These are phyloP conservation scores for Loriculus beryllinus DNA, from an alignment of 2,797 vertebrate genomes.

Conservation along the genomic window DNA sequence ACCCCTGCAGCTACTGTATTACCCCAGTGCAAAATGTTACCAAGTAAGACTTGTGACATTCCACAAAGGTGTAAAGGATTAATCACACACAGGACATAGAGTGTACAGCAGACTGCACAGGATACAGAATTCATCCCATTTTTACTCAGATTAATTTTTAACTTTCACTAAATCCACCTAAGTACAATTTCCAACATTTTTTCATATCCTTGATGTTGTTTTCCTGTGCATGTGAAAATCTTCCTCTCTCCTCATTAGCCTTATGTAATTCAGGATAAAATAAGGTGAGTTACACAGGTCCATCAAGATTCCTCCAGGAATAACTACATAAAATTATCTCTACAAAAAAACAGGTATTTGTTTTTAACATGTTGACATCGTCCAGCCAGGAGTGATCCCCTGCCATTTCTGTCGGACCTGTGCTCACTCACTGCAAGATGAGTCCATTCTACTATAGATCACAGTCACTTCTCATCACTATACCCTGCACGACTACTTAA, in stretches of 20 bases:
- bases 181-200: not conserved
- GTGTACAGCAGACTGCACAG: not conserved
- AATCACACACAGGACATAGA: not conserved
- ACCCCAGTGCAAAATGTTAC: not conserved
- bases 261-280: not conserved
- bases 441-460: not conserved
- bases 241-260: not conserved
- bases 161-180: constrained; percentile 8
- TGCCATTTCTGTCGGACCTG: not conserved
- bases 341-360: not conserved
- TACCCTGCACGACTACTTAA: constrained; percentile 18
- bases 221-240: not conserved
- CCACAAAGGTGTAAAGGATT: not conserved
- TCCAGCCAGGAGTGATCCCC: not conserved
- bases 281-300: not conserved
- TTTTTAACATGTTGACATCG: not conserved
- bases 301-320: not conserved
- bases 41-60: not conserved
- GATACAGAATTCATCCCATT: not conserved
- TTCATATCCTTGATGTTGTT: not conserved
- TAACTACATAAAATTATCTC: not conserved
- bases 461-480: constrained; percentile 17
- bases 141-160: not conserved
- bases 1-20: not conserved
- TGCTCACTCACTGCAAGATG: not conserved